Base-by-base conservation (phyloP, 2,113 vertebrate genomes). In the Istiophorus platypterus region DNA sequence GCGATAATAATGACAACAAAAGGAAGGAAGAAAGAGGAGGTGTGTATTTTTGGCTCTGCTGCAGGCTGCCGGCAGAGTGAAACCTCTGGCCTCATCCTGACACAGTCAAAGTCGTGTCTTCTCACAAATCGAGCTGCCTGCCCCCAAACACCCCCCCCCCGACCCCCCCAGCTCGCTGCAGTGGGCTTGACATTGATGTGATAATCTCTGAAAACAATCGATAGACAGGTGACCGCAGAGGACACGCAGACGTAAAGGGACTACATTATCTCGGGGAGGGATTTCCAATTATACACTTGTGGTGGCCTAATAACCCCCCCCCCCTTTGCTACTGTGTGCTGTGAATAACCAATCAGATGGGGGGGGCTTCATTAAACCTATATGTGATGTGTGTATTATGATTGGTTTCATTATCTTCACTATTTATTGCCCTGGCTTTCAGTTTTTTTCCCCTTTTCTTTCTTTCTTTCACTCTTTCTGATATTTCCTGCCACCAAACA, bases 151-250 rank as follows among this genome's bases (percentile, higher is more conserved):
- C n/a, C n/a, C n/a, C n/a, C n/a, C n/a, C n/a, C n/a, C n/a, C n/a
- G n/a, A n/a, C n/a, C n/a, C n/a, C n/a, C 76, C 69, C 81, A 76
- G 49, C 79, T 52, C 69, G 68, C 79, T 76, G 85, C 65, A 71
- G 13, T 65, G 76, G 76, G 47, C 54, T 26, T 92, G 93, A 91
- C 91, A 87, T 91, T 94, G 93, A 93, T 79, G 91, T 91, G 89
- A 80, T 92, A 92, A 94, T 94, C 91, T 92, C 83, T 89, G 71
- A 85, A 89, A 81, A 84, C 75, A 85, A 94, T 93, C 92, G 26
- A 94, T 93, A 79, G 69, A 47, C 89, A 90, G 84, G 90, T 90
- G 89, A 89, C 85, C 86, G 86, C 88, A 84, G 65, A 92, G 91
- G 87, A 89, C 88, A 62, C 76, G 42, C 78, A 5, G 17, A 82